Evolutionary conservation across 2,888 invertebrate species (phyloP).

Genomic region (Hemistola chrysoprasaria): DNA sequence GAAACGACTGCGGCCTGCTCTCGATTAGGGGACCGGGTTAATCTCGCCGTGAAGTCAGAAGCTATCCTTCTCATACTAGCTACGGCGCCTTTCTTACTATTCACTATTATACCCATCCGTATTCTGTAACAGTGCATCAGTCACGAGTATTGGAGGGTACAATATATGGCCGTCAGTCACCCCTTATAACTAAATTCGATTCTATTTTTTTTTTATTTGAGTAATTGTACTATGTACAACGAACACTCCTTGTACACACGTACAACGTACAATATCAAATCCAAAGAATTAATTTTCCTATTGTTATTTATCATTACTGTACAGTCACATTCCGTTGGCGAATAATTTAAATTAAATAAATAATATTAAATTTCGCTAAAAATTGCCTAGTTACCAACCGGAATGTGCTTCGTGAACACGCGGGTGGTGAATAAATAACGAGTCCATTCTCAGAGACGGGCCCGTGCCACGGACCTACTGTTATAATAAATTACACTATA

Average conservation of each 20-base stretch:
- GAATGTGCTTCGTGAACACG: conserved; percentile 80
- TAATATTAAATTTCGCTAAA: conserved; percentile 77
- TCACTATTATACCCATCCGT: too few species aligned
- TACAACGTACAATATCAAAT: conserved; percentile 34
- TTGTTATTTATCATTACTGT: conserved; percentile 70
- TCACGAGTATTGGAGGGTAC: too few species aligned
- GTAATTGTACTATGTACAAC: too few species aligned
- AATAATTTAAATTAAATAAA: conserved; percentile 75
- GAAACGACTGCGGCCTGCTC: conserved; percentile 11
- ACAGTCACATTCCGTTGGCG: conserved; percentile 81
- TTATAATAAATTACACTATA: conserved; percentile 58
- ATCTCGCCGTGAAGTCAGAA: conserved; percentile 34
- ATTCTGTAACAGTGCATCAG: too few species aligned
- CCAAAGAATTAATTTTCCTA: conserved; percentile 63
- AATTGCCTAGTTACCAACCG: conserved; percentile 78
- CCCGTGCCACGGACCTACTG: conserved; percentile 52
- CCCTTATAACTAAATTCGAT: too few species aligned
- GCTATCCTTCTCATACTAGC: conserved; percentile 59
- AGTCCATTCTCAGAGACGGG: conserved; percentile 71
- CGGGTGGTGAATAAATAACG: conserved; percentile 79
- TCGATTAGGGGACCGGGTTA: too few species aligned
- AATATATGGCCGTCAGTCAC: too few species aligned
- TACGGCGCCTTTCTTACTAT: too few species aligned
- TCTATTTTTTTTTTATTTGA: too few species aligned
- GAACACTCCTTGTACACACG: too few species aligned